Base-by-base conservation (phyloP, 2,113 vertebrate genomes). In the Anolis sagrei region DNA sequence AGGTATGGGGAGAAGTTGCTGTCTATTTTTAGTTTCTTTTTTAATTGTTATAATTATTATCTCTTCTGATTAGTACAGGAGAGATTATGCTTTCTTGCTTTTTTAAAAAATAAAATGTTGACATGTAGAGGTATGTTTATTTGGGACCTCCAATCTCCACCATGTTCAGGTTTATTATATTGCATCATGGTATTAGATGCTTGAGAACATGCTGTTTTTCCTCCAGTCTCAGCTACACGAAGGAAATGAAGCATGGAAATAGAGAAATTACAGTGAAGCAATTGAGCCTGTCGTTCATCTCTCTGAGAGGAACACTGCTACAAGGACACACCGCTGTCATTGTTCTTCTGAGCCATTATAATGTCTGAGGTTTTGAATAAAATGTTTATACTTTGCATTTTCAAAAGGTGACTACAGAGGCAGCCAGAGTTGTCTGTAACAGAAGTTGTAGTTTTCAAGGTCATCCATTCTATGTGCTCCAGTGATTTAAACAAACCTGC, bases 61-160 rank as follows among this genome's bases (percentile, higher is more conserved):
- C 91, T 97, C 96, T 96, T 96, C 95, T 95, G 96, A 97, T 96
- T 97, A 96, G 93, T 96, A 95, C 95, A 96, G 96, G 96, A 97
- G 96, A 96, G 87, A 89, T 89, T 93, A 92, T 90, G 83, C 77
- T 95, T 94, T 96, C 91, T 29, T 44, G 36, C 93, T 94, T 90
- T 94, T 81, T 76, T 95, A 94, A 95, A 81, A 54, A 82, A 82
- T 86, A 86, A 81, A 86, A 84, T 86, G 94, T 96, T 95, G 84
- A 94, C 92, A 94, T 93, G 88, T 92, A 90, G 80, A 93, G 80
- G 95, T 96, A 84, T 94, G 92, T 95, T 97, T 96, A 96, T 97
- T 96, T 97, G 93, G 92, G 93, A 95, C 88, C 62, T 87, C 85
- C 18, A 76, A 7, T 87, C 92, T 95, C 91, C 86, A 81, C 58